Evolutionary conservation across 2,113 vertebrate genomes (phyloP), one percentile per base, ranked within the genome.

Genomic region (Poeciliopsis prolifica): DNA sequence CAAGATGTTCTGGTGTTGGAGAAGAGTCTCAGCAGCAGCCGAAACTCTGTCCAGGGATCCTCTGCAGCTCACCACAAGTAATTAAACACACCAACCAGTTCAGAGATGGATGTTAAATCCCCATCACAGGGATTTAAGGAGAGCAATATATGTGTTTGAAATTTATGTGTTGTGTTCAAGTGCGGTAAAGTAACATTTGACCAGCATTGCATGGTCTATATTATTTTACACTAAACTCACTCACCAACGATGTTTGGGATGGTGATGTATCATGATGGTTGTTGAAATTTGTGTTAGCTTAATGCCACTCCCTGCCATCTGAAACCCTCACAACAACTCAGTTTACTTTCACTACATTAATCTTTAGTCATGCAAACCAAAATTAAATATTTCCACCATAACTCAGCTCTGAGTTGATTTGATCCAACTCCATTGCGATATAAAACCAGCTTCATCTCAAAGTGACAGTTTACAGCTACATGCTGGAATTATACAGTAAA

Each of bases 1-100:
- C 96, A 97, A 93, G 98, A 99, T 79, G 98, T 99, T 84, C 95
- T 99, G 93, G 98, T 99, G 79, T 92, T 99, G 87, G 97, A 99
- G 95, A 99, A 97, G 90, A 96, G 96, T 88, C 94, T 95, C 89
- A 94, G 95, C 89, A 93, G 95, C 89, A 94, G 90, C 78, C 96
- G 94, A 84, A 84, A 92, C 88, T 95, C 95, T 75, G 94, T 91
- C 93, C 95, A 96, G 89, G 96, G 95, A 91, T 95, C 92, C 79
- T 86, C 95, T 44, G 93, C 97, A 82, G 95, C 95, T 12, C 96
- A 98, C 91, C 96, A 97, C 93, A 99, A 98, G 97, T 99, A 98
- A 86, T 94, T 93, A 4, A 44, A n/a, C 37, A 15, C 76, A 31
- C 9, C 0, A 33, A 11, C 37, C 29, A 30, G 30, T 42, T 15